Evolutionary conservation across 2,797 vertebrate species (phyloP).

Genomic region (Chelmon rostratus): DNA sequence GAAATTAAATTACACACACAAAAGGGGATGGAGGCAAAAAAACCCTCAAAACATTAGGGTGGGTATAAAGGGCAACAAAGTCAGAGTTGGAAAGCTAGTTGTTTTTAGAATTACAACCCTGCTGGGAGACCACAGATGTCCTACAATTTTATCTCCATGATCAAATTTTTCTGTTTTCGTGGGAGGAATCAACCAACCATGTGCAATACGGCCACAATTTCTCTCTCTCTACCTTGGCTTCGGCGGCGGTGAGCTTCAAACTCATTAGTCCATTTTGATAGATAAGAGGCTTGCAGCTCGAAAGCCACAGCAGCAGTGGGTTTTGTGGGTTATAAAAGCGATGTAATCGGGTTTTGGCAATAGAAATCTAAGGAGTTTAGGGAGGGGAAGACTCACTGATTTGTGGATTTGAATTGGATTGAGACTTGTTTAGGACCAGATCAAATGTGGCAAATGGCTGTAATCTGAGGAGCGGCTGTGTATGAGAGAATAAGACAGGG

Average conservation of each 20-base stretch:
- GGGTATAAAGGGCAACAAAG: constrained; percentile 16
- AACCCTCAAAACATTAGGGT: not conserved
- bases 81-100: not conserved
- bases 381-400: constrained; percentile 71
- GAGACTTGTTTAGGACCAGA: constrained; percentile 60
- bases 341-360: constrained; percentile 80
- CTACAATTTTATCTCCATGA: constrained; percentile 33
- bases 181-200: constrained; percentile 20
- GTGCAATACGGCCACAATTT: constrained; percentile 18
- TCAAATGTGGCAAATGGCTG: constrained; percentile 66
- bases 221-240: constrained; percentile 51
- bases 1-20: constrained; percentile 40
- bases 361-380: constrained; percentile 78
- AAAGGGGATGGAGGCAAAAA: constrained; percentile 15
- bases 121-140: constrained; percentile 47
- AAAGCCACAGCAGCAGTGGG: constrained; percentile 70
- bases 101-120: constrained; percentile 24
- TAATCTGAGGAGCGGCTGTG: constrained; percentile 59
- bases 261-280: constrained; percentile 76
- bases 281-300: constrained; percentile 81
- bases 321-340: constrained; percentile 77
- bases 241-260: constrained; percentile 70
- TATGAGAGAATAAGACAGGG: constrained; percentile 23
- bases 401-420: constrained; percentile 79
- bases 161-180: constrained; percentile 39